Percentiles rank a stretch among this genome's conserved stretches.
These are phyloP conservation scores for zebrafish (Danio rerio) DNA, from an alignment of 2,113 vertebrate species.

Conservation along the genomic window DNA sequence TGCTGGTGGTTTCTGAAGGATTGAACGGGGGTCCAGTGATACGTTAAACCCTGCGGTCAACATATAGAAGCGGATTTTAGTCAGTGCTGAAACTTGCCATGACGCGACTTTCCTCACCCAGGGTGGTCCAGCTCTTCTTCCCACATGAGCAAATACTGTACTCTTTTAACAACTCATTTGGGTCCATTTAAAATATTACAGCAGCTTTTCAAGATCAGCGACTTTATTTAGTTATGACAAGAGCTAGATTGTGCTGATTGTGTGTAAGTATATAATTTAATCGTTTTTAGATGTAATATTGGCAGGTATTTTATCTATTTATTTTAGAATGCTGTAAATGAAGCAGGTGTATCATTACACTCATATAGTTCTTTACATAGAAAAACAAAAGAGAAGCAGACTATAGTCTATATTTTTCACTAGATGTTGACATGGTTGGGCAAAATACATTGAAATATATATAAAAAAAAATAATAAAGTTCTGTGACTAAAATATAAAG, in stretches of 20 bases:
- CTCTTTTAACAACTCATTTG: not conserved
- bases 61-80: conserved; percentile 54
- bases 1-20: conserved; percentile 56
- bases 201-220: not conserved
- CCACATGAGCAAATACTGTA: conserved; percentile 8
- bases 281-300: not conserved
- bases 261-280: not conserved
- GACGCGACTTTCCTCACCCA: conserved; percentile 51
- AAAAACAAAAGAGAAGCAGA: too few relatives aligned
- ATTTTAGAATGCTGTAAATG: not conserved
- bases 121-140: conserved; percentile 42
- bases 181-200: not conserved
- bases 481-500: too few relatives aligned
- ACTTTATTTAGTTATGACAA: not conserved
- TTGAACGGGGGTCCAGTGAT: conserved; percentile 56
- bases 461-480: too few relatives aligned
- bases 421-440: too few relatives aligned
- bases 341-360: too few relatives aligned
- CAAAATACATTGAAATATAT: too few relatives aligned
- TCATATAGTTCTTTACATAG: too few relatives aligned
- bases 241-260: not conserved
- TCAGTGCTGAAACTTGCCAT: conserved; percentile 51
- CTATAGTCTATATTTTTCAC: too few relatives aligned
- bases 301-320: not conserved
- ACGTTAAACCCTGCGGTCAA: conserved; percentile 65